Conservation (phyloP, 2,888 invertebrate genomes). For the Erebia aethiops region DNA sequence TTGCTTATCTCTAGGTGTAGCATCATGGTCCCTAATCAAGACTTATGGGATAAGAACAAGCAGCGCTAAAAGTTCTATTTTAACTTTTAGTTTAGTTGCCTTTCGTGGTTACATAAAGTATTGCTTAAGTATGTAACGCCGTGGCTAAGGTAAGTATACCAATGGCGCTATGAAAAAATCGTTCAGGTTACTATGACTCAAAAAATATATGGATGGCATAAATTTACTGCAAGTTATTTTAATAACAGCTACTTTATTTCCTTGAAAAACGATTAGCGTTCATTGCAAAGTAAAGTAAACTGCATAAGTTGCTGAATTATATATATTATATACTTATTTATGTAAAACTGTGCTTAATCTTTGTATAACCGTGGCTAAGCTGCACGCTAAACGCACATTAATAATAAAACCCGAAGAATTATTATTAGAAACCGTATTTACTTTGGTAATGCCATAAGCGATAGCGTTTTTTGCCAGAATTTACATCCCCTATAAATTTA, state of each 20-base stretch:
- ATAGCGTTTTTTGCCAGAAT: slow-evolving; percentile 31
- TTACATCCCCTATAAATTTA: too few species aligned
- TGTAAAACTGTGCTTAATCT: slow-evolving; percentile 70
- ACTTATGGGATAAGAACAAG: too few species aligned
- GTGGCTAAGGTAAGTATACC: not conserved
- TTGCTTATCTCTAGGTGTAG: too few species aligned
- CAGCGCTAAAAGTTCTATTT: not conserved
- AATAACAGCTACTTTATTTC: slow-evolving; percentile 31
- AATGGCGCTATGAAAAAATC: not conserved
- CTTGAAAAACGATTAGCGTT: slow-evolving; percentile 36
- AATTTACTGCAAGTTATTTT: slow-evolving; percentile 20
- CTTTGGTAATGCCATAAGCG: slow-evolving; percentile 36
- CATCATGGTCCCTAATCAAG: too few species aligned
- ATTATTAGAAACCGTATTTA: slow-evolving; percentile 38
- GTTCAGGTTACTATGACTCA: not conserved
- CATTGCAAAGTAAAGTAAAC: slow-evolving; percentile 26
- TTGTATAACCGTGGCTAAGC: slow-evolving; percentile 59
- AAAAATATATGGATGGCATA: slow-evolving; percentile 1
- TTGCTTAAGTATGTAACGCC: not conserved
- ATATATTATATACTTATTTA: slow-evolving; percentile 46
- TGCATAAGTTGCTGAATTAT: slow-evolving; percentile 37
- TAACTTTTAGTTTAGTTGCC: not conserved
- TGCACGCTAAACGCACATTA: slow-evolving; percentile 77
- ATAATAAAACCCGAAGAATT: slow-evolving; percentile 68
- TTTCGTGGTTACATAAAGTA: not conserved